Evolutionary conservation across 1,140 invertebrate genomes (phyloP).

Genomic region (Drosophila pseudoobscura): DNA sequence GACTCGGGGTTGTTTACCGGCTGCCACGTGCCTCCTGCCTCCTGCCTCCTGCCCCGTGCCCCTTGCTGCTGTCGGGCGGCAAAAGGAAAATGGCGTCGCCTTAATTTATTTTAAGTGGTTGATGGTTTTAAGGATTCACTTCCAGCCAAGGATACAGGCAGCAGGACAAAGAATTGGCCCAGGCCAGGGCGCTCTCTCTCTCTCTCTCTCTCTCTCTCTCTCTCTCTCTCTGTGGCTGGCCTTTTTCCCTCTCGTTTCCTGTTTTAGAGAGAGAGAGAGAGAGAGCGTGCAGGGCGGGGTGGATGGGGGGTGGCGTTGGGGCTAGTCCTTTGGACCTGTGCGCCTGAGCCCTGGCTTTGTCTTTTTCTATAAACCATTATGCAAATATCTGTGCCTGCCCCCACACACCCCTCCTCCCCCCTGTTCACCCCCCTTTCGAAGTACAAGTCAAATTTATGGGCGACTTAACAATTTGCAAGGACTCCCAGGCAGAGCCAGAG

Average conservation of each 20-base stretch:
- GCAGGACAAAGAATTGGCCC: slow-evolving; percentile 30
- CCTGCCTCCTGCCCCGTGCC: neutral
- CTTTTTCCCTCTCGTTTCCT: no score
- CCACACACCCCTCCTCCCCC: slow-evolving; percentile 33
- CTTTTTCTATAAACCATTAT: slow-evolving; percentile 80
- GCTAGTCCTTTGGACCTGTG: neutral
- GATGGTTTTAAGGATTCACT: slow-evolving; percentile 69
- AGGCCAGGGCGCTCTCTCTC: slow-evolving; percentile 12
- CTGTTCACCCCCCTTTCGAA: slow-evolving; percentile 1
- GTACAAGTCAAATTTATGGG: slow-evolving; percentile 81
- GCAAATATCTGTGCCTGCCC: slow-evolving; percentile 62
- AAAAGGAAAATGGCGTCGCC: slow-evolving; percentile 81
- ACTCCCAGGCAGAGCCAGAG: slow-evolving; percentile 12
- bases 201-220: no score
- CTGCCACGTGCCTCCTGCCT: neutral
- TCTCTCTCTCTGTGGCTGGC: no score
- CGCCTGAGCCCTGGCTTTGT: slow-evolving; percentile 54
- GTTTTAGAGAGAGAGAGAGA: neutral
- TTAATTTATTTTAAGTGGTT: slow-evolving; percentile 82
- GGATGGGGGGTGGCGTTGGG: no score
- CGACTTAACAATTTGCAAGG: slow-evolving; percentile 78
- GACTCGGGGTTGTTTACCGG: slow-evolving; percentile 67
- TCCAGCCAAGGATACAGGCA: slow-evolving; percentile 51
- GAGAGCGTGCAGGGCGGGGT: neutral
- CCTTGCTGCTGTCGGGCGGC: slow-evolving; percentile 25